A percentile compares a stretch with the other conserved stretches of the same genome.
Evolutionary conservation across 2,113 vertebrate genomes (phyloP).

Genomic region (Cynocephalus volans): DNA sequence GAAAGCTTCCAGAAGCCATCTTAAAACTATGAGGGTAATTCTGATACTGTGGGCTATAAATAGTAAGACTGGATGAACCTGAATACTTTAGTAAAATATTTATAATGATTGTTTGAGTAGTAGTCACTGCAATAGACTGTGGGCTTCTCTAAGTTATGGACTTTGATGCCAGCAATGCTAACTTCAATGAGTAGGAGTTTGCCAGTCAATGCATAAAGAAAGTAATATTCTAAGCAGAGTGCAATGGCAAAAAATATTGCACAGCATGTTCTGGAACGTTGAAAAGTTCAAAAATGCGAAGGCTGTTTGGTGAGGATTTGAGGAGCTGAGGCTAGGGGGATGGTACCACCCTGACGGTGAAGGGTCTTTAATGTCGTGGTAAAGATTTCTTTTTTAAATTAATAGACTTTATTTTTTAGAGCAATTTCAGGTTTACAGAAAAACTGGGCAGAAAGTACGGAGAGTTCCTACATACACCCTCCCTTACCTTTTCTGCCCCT

Average conservation of each 20-base stretch:
- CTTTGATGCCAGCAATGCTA: not conserved
- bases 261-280: not conserved
- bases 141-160: not conserved
- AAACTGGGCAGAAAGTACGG: not conserved
- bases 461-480: not conserved
- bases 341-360: not conserved
- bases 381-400: not conserved
- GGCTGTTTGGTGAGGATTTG: not conserved
- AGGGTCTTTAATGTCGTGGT: not conserved
- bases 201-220: not conserved
- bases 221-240: not conserved
- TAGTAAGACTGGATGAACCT: not conserved
- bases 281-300: not conserved
- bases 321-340: not conserved
- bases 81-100: not conserved
- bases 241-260: not conserved
- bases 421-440: not conserved
- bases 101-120: not conserved
- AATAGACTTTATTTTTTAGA: not conserved
- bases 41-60: not conserved
- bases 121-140: not conserved
- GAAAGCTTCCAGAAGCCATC: not conserved
- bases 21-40: not conserved
- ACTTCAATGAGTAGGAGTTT: not conserved
- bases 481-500: not conserved